Base-by-base conservation (phyloP, 2,888 invertebrate species). In the Griposia aprilina region DNA sequence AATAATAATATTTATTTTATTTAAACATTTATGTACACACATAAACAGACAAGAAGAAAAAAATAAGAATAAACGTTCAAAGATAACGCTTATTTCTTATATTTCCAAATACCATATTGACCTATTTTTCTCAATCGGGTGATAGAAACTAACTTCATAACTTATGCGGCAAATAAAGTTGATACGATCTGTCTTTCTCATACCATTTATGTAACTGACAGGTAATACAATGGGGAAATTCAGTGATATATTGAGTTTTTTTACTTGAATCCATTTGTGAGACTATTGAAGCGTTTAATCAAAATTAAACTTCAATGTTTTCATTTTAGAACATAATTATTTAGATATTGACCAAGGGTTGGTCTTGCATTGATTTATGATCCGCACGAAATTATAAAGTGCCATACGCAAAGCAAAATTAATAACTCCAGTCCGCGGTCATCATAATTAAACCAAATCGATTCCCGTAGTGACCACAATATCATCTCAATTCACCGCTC, bases 401-500 rank as follows among this genome's bases (percentile, higher is more conserved):
- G 63, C 48, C 48, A 55, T 36, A 78, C 62, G 30, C 20, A 59
- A 45, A 70, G n/a, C 50, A 57, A 69, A 76, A 74, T 87, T 68
- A 80, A 84, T 77, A 72, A 80, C 52, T 69, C 10, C 59, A 41
- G 55, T 65, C 41, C 23, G 57, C 26, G 71, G 26, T 77, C 59
- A 78, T 77, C 57, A 75, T 80, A 63, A 85, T 85, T 65, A 69
- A 81, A 73, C 75, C 67, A 66, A 81, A 85, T 75, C 63, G 70
- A 78, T 82, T 68, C 55, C 71, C 62, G 57, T 77, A 80, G 78
- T 86, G 83, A 87, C 84, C 84, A 87, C 87, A 83, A 81, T 84
- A 82, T 84, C 74, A 85, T 83, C 80, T 84, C 83, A 82, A 87
- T 82, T 89, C 88, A 86, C 85, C 80, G 83, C 80, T 87, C 86